Conservation (phyloP, 1,140 invertebrate species). For the Temnothorax nylanderi region DNA sequence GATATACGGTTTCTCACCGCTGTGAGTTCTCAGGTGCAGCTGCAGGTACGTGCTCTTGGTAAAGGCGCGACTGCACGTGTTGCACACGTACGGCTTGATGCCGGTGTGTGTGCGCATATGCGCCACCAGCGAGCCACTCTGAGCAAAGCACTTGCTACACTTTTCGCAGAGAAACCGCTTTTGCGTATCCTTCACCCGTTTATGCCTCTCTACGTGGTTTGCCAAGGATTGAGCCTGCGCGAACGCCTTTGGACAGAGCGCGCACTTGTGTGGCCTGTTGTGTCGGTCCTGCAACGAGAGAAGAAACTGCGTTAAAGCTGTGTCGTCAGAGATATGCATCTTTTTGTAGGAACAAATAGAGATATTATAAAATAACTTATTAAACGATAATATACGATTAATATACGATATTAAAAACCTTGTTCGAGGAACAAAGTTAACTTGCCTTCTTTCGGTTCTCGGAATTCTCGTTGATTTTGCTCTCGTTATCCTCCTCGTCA, state of each 20-base stretch:
- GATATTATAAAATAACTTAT: neutral
- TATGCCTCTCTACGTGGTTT: slow-evolving; percentile 81
- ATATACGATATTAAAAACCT: too few relatives aligned
- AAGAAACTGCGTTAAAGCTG: neutral
- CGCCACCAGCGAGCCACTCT: slow-evolving; percentile 81
- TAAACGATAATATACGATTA: too few relatives aligned
- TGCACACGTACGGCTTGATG: slow-evolving; percentile 83
- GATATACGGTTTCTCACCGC: slow-evolving; percentile 85
- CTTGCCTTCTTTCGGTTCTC: slow-evolving; percentile 72
- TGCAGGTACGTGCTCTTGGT: slow-evolving; percentile 84
- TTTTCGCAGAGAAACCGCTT: slow-evolving; percentile 82
- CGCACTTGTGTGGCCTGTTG: slow-evolving; percentile 79
- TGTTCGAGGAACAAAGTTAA: neutral
- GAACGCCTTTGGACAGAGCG: slow-evolving; percentile 81
- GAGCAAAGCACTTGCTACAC: slow-evolving; percentile 82
- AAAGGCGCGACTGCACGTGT: slow-evolving; percentile 83
- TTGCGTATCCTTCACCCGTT: slow-evolving; percentile 79
- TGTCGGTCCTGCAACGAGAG: slow-evolving; percentile 75
- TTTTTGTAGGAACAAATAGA: neutral
- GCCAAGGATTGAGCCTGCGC: slow-evolving; percentile 78
- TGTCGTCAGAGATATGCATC: neutral
- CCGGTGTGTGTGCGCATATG: slow-evolving; percentile 83
- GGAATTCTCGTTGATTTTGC: slow-evolving; percentile 66
- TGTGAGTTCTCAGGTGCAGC: slow-evolving; percentile 81
- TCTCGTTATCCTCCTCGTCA: slow-evolving; percentile 75